Evolutionary conservation across 2,888 invertebrate genomes (phyloP), one percentile per base, ranked within the genome.

Genomic region (Meta bourneti): DNA sequence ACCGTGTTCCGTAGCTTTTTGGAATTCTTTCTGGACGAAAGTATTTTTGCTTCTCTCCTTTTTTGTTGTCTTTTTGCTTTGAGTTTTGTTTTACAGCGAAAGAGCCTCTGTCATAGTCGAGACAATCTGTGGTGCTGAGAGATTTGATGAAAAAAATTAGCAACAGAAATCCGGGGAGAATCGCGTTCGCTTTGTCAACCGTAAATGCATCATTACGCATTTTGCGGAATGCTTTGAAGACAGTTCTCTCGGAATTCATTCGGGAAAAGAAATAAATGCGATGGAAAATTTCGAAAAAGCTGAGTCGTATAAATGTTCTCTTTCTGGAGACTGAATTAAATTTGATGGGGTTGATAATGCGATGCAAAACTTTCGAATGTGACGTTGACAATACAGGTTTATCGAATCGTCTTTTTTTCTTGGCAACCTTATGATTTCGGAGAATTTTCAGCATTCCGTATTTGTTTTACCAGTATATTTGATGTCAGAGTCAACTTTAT

Each of bases 161-260:
- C 77, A 7, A n/a, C 11, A 9, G 77, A 49, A 77, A 77, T 77
- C 34, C 20, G 34, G 20, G 34, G 75, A 51, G 52, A 78, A 52
- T 20, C 7, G 79, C 54, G 13, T 61, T 34, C 72, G 83, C 83
- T 83, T 83, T 83, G 83, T 83, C 83, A 74, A 83, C 54, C 52
- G 52, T 83, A 83, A 83, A 74, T 83, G 83, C 83, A 52, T 34
- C 74, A 83, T 74, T 74, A 83, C 13, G 16, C 49, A 20, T 52
- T 54, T 72, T 20, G 20, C 52, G 83, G 83, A 83, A 83, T 74
- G 74, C 83, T 11, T 75, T 48, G 34, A 48, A 8, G 48, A 49
- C 48, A 13, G 75, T 49, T 75, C 48, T 75, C 48, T 61, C 16
- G 61, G 61, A 61, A 61, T 61, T 61, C 61, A 16, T 16, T 61